Evolutionary conservation across 2,888 invertebrate species (phyloP).

Genomic region (Thalpophila matura): DNA sequence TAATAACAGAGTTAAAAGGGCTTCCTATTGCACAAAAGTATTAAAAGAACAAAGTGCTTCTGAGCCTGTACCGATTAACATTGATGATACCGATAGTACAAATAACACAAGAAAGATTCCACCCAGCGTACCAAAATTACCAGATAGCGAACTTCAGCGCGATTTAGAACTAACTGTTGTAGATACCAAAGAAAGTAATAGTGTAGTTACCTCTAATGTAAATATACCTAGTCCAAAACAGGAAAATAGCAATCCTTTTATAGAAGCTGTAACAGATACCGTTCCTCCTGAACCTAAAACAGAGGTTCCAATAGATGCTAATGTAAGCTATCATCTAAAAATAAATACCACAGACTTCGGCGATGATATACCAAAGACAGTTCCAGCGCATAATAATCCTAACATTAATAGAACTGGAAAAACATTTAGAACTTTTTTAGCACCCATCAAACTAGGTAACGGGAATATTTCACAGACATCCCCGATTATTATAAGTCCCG

Average conservation of each 20-base stretch:
- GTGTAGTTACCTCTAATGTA: constrained; percentile 16
- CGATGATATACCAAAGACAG: constrained; percentile 55
- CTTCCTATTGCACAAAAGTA: constrained; percentile 53
- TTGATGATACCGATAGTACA: constrained; percentile 37
- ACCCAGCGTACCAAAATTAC: constrained; percentile 24
- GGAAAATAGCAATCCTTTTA: constrained; percentile 57
- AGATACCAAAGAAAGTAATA: constrained; percentile 42
- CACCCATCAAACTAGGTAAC: constrained; percentile 78
- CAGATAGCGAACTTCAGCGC: constrained; percentile 11
- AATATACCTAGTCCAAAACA: constrained; percentile 18
- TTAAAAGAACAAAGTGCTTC: constrained; percentile 40
- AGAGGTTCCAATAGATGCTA: constrained; percentile 71
- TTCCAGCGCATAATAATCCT: constrained; percentile 56
- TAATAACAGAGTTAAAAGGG: constrained; percentile 66
- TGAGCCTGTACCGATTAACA: constrained; percentile 12
- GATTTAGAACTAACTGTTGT: constrained; percentile 20
- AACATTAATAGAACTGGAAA: constrained; percentile 61
- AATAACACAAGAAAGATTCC: constrained; percentile 18
- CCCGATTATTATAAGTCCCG: constrained; percentile 83
- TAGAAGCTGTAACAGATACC: constrained; percentile 40
- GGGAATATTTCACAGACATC: constrained; percentile 70
- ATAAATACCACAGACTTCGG: constrained; percentile 81
- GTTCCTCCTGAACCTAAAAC: constrained; percentile 39
- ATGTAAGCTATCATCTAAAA: constrained; percentile 85
- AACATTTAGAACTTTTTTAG: constrained; percentile 74